These are phyloP conservation scores for Balearica regulorum DNA, from an alignment of 2,797 vertebrate species.

Conservation along the genomic window DNA sequence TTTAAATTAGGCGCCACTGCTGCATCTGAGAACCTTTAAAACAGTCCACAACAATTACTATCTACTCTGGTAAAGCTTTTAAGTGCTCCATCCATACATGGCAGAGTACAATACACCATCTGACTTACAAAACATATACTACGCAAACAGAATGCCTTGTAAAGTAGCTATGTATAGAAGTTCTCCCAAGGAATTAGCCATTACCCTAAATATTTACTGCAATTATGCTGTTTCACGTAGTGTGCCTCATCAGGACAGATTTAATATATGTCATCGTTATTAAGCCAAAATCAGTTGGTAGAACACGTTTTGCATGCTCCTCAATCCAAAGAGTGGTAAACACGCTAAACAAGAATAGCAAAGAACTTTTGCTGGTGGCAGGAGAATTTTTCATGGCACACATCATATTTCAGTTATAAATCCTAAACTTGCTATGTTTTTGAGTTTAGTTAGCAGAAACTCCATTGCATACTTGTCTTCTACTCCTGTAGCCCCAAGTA, in stretches of 20 bases:
- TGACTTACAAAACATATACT: background rate
- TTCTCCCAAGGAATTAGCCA: background rate
- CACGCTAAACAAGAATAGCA: background rate
- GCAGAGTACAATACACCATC: background rate
- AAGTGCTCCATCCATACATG: background rate
- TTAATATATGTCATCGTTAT: fast-evolving
- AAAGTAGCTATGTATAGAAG: background rate
- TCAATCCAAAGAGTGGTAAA: background rate
- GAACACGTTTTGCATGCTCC: background rate
- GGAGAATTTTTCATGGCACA: background rate
- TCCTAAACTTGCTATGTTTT: background rate
- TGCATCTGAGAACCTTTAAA: background rate
- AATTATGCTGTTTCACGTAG: background rate
- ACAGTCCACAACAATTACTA: background rate
- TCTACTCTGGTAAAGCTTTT: background rate
- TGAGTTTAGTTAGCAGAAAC: background rate
- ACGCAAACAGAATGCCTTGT: background rate
- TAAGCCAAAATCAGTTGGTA: background rate
- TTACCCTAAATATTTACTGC: background rate
- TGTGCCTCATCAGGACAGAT: too few species aligned
- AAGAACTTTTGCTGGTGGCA: background rate
- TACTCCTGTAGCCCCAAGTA: conserved; percentile 94
- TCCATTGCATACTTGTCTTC: conserved; percentile 89
- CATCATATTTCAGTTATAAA: background rate
- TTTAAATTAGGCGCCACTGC: background rate